Conservation (phyloP, 1,140 invertebrate species). For the Caenorhabditis inopinata region DNA sequence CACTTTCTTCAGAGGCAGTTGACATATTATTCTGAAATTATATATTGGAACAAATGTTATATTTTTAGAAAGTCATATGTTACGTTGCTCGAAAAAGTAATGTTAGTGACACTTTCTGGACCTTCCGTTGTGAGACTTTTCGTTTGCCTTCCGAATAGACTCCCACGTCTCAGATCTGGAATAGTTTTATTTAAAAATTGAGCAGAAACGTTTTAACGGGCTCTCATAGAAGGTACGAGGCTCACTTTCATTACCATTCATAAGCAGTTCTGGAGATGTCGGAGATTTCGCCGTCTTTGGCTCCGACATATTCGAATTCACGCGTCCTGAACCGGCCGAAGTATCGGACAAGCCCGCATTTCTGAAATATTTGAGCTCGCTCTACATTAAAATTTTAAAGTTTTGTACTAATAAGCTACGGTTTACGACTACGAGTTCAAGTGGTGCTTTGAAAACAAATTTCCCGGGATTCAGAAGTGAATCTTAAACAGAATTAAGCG, state of each 20-base stretch:
- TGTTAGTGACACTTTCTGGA: background rate
- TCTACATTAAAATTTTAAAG: background rate
- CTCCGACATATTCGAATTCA: background rate
- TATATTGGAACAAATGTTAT: too few species aligned
- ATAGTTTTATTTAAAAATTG: background rate
- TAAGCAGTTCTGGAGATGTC: background rate
- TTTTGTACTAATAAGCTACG: too few species aligned
- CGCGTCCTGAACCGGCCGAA: background rate
- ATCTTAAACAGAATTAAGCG: too few species aligned
- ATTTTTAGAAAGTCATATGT: background rate
- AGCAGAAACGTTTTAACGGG: background rate
- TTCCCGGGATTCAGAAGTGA: too few species aligned
- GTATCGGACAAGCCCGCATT: background rate
- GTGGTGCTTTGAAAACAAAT: too few species aligned
- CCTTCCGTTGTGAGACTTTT: too few species aligned
- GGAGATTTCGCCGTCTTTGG: background rate
- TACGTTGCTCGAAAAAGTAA: background rate
- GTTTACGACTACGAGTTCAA: too few species aligned
- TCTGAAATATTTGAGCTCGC: background rate
- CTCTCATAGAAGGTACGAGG: too few species aligned
- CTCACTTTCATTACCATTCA: conserved; percentile 30
- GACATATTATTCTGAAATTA: background rate
- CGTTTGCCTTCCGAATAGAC: background rate
- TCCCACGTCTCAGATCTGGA: background rate
- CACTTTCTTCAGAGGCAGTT: background rate